phyloP scores from a whole-genome alignment of 2,113 vertebrate genomes.

The Callospermophilus lateralis region DNA sequence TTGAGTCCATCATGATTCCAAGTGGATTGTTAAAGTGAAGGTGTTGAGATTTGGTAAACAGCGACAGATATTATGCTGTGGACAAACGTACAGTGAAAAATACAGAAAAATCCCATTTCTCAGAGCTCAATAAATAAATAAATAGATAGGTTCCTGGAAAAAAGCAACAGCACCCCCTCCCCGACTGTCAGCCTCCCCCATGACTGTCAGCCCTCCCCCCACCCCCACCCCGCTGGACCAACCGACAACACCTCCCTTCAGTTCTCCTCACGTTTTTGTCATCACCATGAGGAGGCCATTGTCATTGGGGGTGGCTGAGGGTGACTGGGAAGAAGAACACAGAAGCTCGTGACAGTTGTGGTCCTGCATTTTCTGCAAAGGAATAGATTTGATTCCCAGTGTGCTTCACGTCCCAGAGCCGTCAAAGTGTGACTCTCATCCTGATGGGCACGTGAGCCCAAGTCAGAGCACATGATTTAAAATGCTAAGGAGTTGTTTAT shows the following conservation, averaged over 20 bases:
- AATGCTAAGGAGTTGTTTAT: neutral
- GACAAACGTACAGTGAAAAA: neutral
- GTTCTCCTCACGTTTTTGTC: neutral
- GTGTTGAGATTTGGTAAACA: neutral
- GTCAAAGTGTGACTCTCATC: neutral
- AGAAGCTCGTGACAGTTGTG: neutral
- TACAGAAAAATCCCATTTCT: slow-evolving; percentile 27
- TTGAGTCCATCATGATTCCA: neutral
- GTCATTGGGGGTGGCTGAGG: neutral
- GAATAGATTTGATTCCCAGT: neutral
- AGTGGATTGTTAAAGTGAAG: neutral
- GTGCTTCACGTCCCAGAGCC: neutral
- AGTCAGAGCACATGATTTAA: slow-evolving; percentile 41
- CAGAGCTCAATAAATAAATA: neutral
- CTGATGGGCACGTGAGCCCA: neutral
- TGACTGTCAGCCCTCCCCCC: too few relatives aligned
- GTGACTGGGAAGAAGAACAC: neutral
- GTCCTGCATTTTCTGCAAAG: neutral
- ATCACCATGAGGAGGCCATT: neutral
- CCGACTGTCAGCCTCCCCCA: neutral
- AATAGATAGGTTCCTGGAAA: neutral
- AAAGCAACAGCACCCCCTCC: neutral
- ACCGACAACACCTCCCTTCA: neutral
- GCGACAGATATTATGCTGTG: neutral
- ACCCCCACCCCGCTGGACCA: neutral